Conservation (phyloP, 2,888 invertebrate genomes). For the Ormyrus rosae region DNA sequence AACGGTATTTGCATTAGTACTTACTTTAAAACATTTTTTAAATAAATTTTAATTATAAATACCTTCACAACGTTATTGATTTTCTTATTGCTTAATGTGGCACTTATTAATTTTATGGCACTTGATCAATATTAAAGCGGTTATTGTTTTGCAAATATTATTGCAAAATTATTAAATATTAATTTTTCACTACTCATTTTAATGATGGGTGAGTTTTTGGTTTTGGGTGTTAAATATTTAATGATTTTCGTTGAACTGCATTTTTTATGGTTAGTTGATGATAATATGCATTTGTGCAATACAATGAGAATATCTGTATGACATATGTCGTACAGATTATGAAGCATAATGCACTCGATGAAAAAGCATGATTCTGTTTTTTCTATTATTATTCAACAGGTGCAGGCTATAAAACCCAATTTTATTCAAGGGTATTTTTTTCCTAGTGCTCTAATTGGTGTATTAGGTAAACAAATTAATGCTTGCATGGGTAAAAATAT, state of each 20-base stretch:
- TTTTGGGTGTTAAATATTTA: conserved; percentile 26
- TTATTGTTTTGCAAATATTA: not conserved
- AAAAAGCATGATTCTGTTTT: not conserved
- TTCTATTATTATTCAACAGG: conserved; percentile 6
- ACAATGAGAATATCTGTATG: not conserved
- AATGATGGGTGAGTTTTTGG: not conserved
- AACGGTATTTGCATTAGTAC: no score
- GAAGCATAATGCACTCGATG: conserved; percentile 8
- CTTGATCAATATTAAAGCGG: conserved; percentile 1
- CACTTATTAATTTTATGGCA: conserved; percentile 36
- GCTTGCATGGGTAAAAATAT: conserved; percentile 13
- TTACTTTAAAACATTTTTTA: no score
- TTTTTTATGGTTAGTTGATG: conserved; percentile 6
- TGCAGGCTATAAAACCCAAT: conserved; percentile 10
- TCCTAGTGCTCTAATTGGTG: conserved; percentile 3
- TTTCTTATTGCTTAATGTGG: conserved; percentile 1
- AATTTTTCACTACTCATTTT: conserved; percentile 14
- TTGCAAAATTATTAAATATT: conserved; percentile 37
- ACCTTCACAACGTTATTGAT: conserved; percentile 25
- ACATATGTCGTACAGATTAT: conserved; percentile 12
- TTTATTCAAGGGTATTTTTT: not conserved
- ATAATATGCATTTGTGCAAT: not conserved
- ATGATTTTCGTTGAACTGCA: not conserved
- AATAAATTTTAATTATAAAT: not conserved
- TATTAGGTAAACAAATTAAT: conserved; percentile 35